Evolutionary conservation across 2,888 invertebrate genomes (phyloP).

Genomic region (Nymphalis urticae): DNA sequence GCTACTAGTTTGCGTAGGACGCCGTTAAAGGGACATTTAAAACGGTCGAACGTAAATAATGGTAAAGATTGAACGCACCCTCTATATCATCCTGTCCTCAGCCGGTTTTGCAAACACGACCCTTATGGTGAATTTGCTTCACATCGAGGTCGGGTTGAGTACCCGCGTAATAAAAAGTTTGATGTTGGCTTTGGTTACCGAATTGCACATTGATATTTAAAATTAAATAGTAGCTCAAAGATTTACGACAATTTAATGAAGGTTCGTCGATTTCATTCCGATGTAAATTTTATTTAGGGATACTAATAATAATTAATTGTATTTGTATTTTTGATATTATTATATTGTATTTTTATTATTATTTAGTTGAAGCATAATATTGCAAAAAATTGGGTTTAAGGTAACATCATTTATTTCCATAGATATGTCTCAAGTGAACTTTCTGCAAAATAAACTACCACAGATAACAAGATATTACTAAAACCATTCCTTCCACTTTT

Average conservation of each 20-base stretch:
- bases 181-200: constrained; percentile 10
- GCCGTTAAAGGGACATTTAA: constrained; percentile 40
- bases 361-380: too few relatives aligned
- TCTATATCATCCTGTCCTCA: constrained; percentile 29
- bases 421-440: too few relatives aligned
- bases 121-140: constrained; percentile 24
- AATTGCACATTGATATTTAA: constrained; percentile 10
- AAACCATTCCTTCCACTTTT: constrained; percentile 13
- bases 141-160: constrained; percentile 28
- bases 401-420: too few relatives aligned
- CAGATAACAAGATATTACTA: background rate
- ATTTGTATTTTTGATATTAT: too few relatives aligned
- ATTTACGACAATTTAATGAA: background rate
- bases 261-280: background rate
- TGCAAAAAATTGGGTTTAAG: too few relatives aligned
- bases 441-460: background rate
- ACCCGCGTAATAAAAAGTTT: constrained; percentile 12
- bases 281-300: background rate
- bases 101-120: constrained; percentile 30
- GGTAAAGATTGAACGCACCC: constrained; percentile 40
- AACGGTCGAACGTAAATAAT: constrained; percentile 42
- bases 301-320: background rate
- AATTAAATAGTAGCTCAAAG: background rate
- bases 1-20: constrained; percentile 42
- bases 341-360: too few relatives aligned